Conservation (phyloP, 2,797 vertebrate genomes). For the Lerista edwardsae region DNA sequence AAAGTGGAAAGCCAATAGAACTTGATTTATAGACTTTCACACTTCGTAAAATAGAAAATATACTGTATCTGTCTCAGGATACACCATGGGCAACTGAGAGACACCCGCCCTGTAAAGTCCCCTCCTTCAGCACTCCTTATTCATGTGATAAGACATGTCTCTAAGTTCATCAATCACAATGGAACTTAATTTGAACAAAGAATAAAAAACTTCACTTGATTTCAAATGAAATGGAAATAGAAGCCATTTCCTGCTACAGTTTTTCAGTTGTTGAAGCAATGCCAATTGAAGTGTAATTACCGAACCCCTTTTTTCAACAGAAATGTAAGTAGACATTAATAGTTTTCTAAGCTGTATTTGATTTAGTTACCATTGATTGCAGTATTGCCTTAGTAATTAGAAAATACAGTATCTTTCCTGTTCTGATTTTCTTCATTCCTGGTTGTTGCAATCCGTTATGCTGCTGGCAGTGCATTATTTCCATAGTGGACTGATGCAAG, state of each 20-base stretch:
- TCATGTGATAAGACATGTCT: neutral
- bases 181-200: neutral
- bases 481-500: neutral
- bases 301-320: neutral
- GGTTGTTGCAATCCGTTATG: neutral
- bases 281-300: constrained; percentile 1
- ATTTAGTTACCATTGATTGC: constrained; percentile 4
- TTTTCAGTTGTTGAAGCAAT: neutral
- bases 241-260: neutral
- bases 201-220: neutral
- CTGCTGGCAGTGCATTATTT: neutral
- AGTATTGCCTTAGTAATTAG: neutral
- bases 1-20: neutral
- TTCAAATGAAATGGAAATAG: neutral
- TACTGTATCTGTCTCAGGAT: constrained; percentile 12
- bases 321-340: constrained; percentile 9
- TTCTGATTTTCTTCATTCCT: neutral
- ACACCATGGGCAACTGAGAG: neutral
- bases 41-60: neutral
- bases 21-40: neutral
- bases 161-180: neutral
- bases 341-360: neutral
- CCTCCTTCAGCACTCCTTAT: neutral
- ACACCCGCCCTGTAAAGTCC: neutral
- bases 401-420: neutral